Evolutionary conservation across 2,888 invertebrate species (phyloP), one percentile per base, ranked within the genome.

Genomic region (Caenorhabditis sinica): DNA sequence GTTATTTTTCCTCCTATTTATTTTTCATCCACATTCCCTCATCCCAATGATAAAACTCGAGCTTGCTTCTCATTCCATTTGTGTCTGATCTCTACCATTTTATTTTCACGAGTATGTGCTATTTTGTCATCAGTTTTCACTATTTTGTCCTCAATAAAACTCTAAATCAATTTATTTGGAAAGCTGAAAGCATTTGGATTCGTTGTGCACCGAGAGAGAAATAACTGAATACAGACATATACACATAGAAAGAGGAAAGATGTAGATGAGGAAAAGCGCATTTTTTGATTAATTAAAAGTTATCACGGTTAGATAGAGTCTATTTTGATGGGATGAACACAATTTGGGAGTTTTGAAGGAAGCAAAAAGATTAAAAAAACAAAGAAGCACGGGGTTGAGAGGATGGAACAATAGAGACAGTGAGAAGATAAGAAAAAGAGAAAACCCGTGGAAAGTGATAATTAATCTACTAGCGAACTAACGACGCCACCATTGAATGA

Each of bases 401-500:
- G 25, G 60, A 40, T 20, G 49, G 58, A 28, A 17, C n/a, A 63
- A 28, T 11, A 40, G 6, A 3, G 33, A 33, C 33, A 33, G 33
- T 33, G 33, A 6, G 33, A 33, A 33, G 33, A 28, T 11, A 56
- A 23, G 6, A 56, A 36, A 33, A 33, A 60, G 49, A 60, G 40
- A n/a, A 23, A 2, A 74, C 73, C 74, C 73, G 81, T 74, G 43
- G 17, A 15, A 25, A 51, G 8, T 9, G 43, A 43, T n/a, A 74
- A 33, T n/a, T 23, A 8, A 36, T 17, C 23, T 17, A 5, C 6
- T 56, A 53, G 25, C 1, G 40, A 5, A 65, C 63, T 61, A 82
- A 63, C 79, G 49, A 49, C 77, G 82, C 83, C 77, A 83, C 79
- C 87, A 86, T 56, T 86, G 80, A 53, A 88, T 87, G 49, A 88